These are phyloP conservation scores for Sebastes trivittatus DNA, from an alignment of 2,797 vertebrate genomes.

Conservation along the genomic window DNA sequence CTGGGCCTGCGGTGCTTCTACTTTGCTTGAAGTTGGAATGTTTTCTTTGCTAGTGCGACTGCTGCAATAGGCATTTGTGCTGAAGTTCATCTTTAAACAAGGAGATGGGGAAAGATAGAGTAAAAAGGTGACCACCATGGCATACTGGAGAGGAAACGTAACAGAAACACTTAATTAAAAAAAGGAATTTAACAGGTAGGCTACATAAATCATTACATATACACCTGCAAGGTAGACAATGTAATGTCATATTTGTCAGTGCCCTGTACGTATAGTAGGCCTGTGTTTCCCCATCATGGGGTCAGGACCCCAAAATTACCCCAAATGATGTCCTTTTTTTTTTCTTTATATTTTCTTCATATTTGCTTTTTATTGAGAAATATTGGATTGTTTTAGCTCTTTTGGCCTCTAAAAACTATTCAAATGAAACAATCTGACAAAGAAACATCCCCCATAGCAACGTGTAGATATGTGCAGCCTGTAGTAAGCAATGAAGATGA, in stretches of 20 bases:
- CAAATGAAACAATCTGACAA: background rate
- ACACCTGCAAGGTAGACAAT: background rate
- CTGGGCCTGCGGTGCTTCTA: conserved; percentile 40
- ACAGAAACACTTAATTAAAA: background rate
- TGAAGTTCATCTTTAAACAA: conserved; percentile 69
- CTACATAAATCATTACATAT: background rate
- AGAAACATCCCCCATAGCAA: background rate
- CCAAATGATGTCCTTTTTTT: background rate
- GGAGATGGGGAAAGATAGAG: background rate
- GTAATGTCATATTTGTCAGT: background rate
- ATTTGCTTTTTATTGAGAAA: background rate
- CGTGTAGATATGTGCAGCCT: background rate
- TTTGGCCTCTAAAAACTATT: background rate
- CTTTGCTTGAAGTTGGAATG: conserved; percentile 19
- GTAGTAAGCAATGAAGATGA: background rate
- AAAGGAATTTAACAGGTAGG: background rate
- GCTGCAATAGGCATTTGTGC: conserved; percentile 2
- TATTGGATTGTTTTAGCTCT: background rate
- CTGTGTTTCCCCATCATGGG: background rate
- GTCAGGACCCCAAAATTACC: background rate
- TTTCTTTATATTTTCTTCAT: background rate
- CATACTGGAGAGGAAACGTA: background rate
- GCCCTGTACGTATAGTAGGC: background rate
- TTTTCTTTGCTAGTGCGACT: conserved; percentile 69
- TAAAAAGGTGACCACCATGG: background rate